These are phyloP conservation scores for Chaitophorus viminalis DNA, from an alignment of 2,888 invertebrate species.

Conservation along the genomic window DNA sequence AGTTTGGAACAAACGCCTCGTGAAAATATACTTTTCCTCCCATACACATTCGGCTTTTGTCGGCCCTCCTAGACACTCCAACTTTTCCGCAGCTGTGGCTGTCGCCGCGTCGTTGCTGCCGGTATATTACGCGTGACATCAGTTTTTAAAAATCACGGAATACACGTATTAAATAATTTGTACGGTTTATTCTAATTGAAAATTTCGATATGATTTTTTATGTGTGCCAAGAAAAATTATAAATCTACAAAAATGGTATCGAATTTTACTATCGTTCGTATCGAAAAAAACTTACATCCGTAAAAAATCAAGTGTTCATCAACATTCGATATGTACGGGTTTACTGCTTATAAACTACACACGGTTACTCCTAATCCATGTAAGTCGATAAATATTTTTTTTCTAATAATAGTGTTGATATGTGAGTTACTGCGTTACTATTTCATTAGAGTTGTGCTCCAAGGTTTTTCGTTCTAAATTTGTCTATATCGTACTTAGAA, in stretches of 20 bases:
- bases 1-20: constrained; percentile 60
- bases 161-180: neutral
- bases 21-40: constrained; percentile 48
- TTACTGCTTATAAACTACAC: constrained; percentile 52
- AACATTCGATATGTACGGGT: constrained; percentile 45
- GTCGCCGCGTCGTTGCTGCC: neutral
- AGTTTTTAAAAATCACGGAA: neutral
- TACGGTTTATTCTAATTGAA: neutral
- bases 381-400: constrained; percentile 28
- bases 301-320: neutral
- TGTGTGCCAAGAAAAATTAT: neutral
- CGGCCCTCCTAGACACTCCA: neutral
- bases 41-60: constrained; percentile 52
- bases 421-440: neutral
- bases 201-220: neutral
- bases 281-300: neutral
- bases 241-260: neutral
- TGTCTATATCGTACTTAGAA: neutral
- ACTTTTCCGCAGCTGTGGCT: neutral
- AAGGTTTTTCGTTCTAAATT: neutral
- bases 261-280: neutral
- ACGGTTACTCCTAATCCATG: constrained; percentile 60
- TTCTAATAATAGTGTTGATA: neutral
- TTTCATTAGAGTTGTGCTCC: neutral
- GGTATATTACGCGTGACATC: neutral